phyloP scores from a whole-genome alignment of 2,888 invertebrate species.

The Gerosis bhagava region DNA sequence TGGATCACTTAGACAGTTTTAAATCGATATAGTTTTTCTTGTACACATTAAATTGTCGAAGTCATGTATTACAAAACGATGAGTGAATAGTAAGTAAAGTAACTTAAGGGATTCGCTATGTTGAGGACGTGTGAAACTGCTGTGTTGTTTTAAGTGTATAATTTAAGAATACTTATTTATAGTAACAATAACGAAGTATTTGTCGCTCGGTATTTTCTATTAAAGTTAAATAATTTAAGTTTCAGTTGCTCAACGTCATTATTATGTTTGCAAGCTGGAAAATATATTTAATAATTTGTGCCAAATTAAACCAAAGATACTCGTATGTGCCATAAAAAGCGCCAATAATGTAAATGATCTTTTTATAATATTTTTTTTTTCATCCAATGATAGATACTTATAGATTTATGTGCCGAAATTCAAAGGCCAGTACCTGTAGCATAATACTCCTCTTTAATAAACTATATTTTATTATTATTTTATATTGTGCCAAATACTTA shows the following conservation, averaged over 20 bases:
- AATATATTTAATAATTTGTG: constrained; percentile 50
- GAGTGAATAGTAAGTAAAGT: too few relatives aligned
- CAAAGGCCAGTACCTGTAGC: constrained; percentile 74
- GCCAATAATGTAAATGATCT: constrained; percentile 44
- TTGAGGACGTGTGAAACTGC: not conserved
- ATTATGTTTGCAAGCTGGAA: too few relatives aligned
- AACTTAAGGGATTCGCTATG: too few relatives aligned
- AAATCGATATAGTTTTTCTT: too few relatives aligned
- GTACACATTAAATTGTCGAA: too few relatives aligned
- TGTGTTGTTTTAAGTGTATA: not conserved
- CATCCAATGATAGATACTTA: constrained; percentile 25
- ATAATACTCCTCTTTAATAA: constrained; percentile 62
- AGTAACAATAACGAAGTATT: constrained; percentile 58
- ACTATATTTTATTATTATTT: constrained; percentile 51
- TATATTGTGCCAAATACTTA: constrained; percentile 25
- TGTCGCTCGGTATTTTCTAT: constrained; percentile 69
- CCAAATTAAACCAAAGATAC: constrained; percentile 56
- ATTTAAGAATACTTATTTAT: too few relatives aligned
- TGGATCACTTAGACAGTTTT: too few relatives aligned
- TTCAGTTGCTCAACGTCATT: constrained; percentile 71
- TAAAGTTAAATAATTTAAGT: constrained; percentile 49
- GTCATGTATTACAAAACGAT: too few relatives aligned
- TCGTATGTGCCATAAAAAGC: constrained; percentile 41
- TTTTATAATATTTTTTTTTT: too few relatives aligned
- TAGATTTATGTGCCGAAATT: constrained; percentile 43